Percentiles rank a stretch among this genome's conserved stretches.
These are phyloP conservation scores for Irena cyanogastra DNA, from an alignment of 2,113 vertebrate genomes.

Conservation along the genomic window DNA sequence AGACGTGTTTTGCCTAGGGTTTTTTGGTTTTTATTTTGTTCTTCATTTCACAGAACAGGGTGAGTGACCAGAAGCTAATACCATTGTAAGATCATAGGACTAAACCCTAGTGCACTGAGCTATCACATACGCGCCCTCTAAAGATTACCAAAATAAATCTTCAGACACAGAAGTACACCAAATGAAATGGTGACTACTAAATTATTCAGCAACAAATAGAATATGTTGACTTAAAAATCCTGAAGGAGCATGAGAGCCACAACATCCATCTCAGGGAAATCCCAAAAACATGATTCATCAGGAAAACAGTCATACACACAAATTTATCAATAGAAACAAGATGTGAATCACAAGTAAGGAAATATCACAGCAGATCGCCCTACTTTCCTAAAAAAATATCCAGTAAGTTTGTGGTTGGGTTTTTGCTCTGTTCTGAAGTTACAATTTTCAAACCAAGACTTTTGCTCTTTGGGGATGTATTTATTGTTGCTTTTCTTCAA, in stretches of 20 bases:
- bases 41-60: neutral
- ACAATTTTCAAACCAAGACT: neutral
- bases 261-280: neutral
- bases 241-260: neutral
- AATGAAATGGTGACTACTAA: neutral
- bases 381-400: neutral
- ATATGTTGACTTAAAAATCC: neutral
- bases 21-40: neutral
- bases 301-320: neutral
- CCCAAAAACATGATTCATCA: accelerated
- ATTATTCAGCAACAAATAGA: neutral
- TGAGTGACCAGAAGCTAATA: neutral
- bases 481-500: neutral
- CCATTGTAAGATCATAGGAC: neutral
- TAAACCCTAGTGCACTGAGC: neutral
- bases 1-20: neutral
- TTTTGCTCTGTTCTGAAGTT: neutral
- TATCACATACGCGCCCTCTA: neutral
- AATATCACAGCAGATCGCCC: neutral
- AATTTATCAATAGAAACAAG: neutral
- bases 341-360: neutral
- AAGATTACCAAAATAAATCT: neutral
- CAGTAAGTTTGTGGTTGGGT: neutral
- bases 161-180: neutral
- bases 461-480: neutral